phyloP scores from a whole-genome alignment of 2,797 vertebrate species.

The Myripristis murdjan region DNA sequence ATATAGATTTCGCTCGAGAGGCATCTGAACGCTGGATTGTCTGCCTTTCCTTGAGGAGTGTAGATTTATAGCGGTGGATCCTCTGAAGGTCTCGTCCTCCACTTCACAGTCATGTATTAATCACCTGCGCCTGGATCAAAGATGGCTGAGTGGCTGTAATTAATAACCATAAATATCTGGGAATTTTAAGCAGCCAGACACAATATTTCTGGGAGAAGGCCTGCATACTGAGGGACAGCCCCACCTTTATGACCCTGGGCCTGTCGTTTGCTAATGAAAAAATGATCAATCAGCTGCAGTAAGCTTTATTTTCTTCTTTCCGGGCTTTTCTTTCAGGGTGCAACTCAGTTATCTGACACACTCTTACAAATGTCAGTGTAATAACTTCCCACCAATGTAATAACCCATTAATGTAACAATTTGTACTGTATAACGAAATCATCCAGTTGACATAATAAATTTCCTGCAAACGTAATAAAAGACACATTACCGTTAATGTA shows the following conservation, averaged over 20 bases:
- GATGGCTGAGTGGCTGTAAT: slow-evolving; percentile 51
- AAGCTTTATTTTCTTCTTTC: neutral
- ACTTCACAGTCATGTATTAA: slow-evolving; percentile 52
- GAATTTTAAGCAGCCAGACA: slow-evolving; percentile 32
- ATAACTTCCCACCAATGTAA: no score
- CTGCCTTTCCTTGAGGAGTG: slow-evolving; percentile 44
- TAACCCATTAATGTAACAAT: no score
- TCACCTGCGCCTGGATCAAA: slow-evolving; percentile 58
- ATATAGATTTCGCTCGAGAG: slow-evolving; percentile 8
- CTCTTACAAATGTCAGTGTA: no score
- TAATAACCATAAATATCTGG: slow-evolving; percentile 57
- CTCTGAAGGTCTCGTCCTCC: slow-evolving; percentile 56
- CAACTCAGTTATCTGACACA: no score
- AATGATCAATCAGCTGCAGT: neutral
- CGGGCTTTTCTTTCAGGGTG: neutral
- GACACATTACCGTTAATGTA: no score
- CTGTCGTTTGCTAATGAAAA: slow-evolving; percentile 3
- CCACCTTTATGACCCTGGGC: neutral
- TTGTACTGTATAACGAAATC: no score
- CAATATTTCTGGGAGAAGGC: slow-evolving; percentile 17
- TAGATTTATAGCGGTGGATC: slow-evolving; percentile 37
- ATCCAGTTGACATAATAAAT: no score
- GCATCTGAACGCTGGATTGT: slow-evolving; percentile 14
- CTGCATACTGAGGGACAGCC: slow-evolving; percentile 30
- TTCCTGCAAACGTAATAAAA: no score